These are phyloP conservation scores for Entomyzon cyanotis DNA, from an alignment of 2,113 vertebrate genomes.

Conservation along the genomic window DNA sequence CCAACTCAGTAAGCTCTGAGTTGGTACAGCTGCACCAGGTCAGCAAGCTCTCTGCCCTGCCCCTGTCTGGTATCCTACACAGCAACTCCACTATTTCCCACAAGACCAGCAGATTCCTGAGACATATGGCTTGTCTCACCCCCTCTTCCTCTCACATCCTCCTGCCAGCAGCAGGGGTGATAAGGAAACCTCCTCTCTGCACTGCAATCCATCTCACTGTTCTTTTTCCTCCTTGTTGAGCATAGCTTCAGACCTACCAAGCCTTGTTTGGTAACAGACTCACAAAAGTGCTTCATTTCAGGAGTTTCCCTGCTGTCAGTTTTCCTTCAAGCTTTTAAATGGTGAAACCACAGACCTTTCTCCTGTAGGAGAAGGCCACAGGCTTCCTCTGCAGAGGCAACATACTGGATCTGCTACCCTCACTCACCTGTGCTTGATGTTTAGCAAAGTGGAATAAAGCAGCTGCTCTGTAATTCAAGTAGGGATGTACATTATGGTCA, in stretches of 20 bases:
- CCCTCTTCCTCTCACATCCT: not conserved
- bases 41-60: too few species aligned
- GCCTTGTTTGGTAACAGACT: not conserved
- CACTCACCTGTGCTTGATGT: accelerated
- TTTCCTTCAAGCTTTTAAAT: not conserved
- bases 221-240: not conserved
- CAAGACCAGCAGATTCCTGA: not conserved
- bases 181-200: not conserved
- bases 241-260: not conserved
- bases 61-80: too few species aligned
- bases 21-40: not conserved
- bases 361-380: not conserved
- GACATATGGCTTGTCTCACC: not conserved
- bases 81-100: not conserved
- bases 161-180: not conserved
- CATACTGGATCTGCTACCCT: not conserved
- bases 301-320: not conserved
- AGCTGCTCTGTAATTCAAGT: not conserved
- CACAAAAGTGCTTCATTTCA: not conserved
- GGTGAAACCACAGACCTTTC: not conserved
- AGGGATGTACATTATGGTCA: not conserved
- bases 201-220: not conserved
- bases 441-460: not conserved
- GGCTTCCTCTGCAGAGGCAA: not conserved
- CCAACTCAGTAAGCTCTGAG: too few species aligned